Conservation (phyloP, 2,888 invertebrate genomes). For the Ennomos quercinarius region DNA sequence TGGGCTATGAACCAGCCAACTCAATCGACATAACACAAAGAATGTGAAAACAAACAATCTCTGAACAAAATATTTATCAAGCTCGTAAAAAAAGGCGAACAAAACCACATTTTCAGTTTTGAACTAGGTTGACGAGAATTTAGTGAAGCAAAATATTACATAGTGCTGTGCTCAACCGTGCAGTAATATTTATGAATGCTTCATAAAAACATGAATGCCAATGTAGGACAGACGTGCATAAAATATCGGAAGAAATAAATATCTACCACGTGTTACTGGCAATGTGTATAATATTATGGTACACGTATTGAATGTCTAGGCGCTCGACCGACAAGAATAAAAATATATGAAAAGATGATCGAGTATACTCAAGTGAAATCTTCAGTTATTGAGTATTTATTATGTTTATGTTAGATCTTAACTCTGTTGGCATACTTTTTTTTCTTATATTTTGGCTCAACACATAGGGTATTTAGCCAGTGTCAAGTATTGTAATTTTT, state of each 20-base stretch:
- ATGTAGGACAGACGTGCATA: constrained; percentile 37
- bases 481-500: too few relatives aligned
- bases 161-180: constrained; percentile 12
- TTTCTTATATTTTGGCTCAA: too few relatives aligned
- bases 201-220: constrained; percentile 29
- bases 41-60: constrained; percentile 12
- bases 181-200: constrained; percentile 32
- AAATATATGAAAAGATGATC: too few relatives aligned
- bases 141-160: constrained; percentile 21
- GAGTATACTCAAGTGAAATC: too few relatives aligned
- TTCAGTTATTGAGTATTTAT: too few relatives aligned
- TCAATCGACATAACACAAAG: too few relatives aligned
- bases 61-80: constrained; percentile 5
- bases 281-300: background rate
- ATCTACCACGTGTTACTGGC: constrained; percentile 10
- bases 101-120: constrained; percentile 22
- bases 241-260: constrained; percentile 44
- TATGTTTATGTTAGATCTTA: too few relatives aligned
- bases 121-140: constrained; percentile 19
- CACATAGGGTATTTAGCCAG: too few relatives aligned
- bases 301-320: too few relatives aligned
- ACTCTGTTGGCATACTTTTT: too few relatives aligned
- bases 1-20: too few relatives aligned
- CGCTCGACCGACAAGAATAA: too few relatives aligned
- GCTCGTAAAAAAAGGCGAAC: background rate